phyloP scores from a whole-genome alignment of 2,113 vertebrate genomes.

The Beaufortia kweichowensis region DNA sequence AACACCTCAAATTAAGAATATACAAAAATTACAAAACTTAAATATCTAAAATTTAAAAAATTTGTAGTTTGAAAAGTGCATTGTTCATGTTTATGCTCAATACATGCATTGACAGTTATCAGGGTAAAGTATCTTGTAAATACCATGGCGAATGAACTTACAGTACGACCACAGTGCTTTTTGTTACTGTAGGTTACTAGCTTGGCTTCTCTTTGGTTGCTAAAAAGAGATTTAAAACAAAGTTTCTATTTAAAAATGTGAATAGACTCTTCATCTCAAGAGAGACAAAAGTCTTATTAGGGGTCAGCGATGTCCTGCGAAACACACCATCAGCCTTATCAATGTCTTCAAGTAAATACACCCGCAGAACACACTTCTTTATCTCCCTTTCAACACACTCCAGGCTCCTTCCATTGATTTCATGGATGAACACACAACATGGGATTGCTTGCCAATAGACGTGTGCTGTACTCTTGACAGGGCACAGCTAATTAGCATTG shows the following conservation, averaged over 20 bases:
- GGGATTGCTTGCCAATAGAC: constrained; percentile 49
- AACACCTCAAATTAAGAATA: too few relatives aligned
- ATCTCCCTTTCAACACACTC: not conserved
- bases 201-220: too few relatives aligned
- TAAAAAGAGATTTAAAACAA: too few relatives aligned
- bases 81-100: too few relatives aligned
- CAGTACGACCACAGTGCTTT: too few relatives aligned
- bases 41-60: too few relatives aligned
- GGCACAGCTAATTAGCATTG: constrained; percentile 65
- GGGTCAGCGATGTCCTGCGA: not conserved
- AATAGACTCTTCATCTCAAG: constrained; percentile 5
- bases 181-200: too few relatives aligned
- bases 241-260: not conserved
- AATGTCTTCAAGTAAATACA: constrained; percentile 21
- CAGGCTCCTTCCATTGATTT: constrained; percentile 47
- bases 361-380: not conserved
- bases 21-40: too few relatives aligned
- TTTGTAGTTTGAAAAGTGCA: too few relatives aligned
- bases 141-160: too few relatives aligned
- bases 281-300: constrained; percentile 14
- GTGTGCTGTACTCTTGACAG: constrained; percentile 56
- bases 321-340: constrained; percentile 4
- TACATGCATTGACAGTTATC: too few relatives aligned
- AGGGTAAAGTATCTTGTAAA: too few relatives aligned
- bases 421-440: constrained; percentile 42